Conservation (phyloP, 2,888 invertebrate genomes). For the Balanococcus diminutus region DNA sequence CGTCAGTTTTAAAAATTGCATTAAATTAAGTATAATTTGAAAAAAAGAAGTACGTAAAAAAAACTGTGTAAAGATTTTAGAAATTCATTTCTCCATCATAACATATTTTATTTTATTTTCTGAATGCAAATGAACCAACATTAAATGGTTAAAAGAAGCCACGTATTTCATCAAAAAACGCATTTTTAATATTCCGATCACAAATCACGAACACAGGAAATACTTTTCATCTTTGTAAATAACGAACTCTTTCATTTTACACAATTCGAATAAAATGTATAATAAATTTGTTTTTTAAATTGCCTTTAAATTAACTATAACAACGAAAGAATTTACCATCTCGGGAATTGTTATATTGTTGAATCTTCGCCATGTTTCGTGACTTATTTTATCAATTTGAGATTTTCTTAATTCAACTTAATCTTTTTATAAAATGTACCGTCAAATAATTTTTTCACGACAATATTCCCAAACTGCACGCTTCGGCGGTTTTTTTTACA, state of each 20-base stretch:
- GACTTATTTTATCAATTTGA: conserved; percentile 31
- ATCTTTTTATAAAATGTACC: background rate
- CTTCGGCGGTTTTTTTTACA: background rate
- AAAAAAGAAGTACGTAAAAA: too few species aligned
- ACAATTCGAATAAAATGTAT: background rate
- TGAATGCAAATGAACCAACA: background rate
- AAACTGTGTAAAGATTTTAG: too few species aligned
- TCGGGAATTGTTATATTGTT: background rate
- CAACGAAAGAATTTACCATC: background rate
- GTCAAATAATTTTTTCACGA: background rate
- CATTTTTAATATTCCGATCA: conserved; percentile 26
- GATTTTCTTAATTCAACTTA: conserved; percentile 12
- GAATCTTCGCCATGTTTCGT: conserved; percentile 9
- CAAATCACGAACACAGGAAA: conserved; percentile 1
- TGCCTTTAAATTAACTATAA: conserved; percentile 14
- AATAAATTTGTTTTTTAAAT: conserved; percentile 23
- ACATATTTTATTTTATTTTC: background rate
- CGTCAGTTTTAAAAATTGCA: background rate
- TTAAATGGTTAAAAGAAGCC: background rate
- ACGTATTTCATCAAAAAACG: background rate
- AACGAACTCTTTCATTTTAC: conserved; percentile 1
- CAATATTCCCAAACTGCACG: background rate
- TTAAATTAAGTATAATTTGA: background rate
- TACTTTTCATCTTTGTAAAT: conserved; percentile 30
- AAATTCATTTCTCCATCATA: background rate